phyloP scores from a whole-genome alignment of 37 sponge, comb jelly and placozoan genomes.

The Tethya wilhelma region DNA sequence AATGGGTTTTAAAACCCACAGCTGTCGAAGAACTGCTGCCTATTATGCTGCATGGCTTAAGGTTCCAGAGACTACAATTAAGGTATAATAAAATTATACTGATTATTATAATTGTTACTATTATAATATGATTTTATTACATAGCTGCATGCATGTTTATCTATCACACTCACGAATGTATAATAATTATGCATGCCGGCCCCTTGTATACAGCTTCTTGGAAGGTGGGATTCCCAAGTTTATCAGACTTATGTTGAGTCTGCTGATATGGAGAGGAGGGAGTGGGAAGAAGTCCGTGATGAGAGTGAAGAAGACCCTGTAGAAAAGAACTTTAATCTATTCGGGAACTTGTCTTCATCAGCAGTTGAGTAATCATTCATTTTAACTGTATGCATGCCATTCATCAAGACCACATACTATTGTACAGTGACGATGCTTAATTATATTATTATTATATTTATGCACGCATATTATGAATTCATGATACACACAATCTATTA shows the following conservation, averaged over 20 bases:
- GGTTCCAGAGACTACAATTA: constrained; percentile 3
- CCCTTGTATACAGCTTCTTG: neutral
- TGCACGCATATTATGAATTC: too few relatives aligned
- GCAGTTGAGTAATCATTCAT: neutral
- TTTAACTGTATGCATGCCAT: too few relatives aligned
- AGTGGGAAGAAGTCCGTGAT: neutral
- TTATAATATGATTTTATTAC: too few relatives aligned
- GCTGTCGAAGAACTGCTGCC: constrained; percentile 6
- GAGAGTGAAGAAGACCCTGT: neutral
- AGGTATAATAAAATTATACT: neutral
- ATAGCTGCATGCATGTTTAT: too few relatives aligned
- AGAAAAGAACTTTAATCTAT: neutral
- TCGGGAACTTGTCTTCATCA: neutral
- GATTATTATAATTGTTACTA: too few relatives aligned
- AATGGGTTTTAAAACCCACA: too few relatives aligned
- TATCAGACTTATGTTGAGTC: constrained; percentile 1
- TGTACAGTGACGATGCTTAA: too few relatives aligned
- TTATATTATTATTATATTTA: too few relatives aligned
- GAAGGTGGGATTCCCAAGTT: constrained; percentile 12
- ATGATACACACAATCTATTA: too few relatives aligned
- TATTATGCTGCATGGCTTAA: constrained; percentile 8
- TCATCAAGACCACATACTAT: too few relatives aligned
- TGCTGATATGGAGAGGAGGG: constrained; percentile 5
- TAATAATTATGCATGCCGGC: neutral
- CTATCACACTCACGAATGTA: too few relatives aligned